Percentiles rank a stretch among this genome's conserved stretches.
These are phyloP conservation scores for Platypus cylindrus DNA, from an alignment of 2,888 invertebrate genomes.

Conservation along the genomic window DNA sequence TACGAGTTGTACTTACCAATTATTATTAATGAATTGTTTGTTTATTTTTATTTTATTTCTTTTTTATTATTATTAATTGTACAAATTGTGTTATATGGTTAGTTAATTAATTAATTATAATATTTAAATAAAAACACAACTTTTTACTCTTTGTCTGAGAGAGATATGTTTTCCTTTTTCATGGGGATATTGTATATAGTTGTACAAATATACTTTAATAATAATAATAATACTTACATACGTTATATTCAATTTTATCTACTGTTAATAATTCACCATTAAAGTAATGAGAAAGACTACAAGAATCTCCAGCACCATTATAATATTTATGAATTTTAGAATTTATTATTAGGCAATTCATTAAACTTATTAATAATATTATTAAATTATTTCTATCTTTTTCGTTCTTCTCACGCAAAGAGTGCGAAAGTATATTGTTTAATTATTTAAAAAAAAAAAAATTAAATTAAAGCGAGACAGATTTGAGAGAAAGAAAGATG, in stretches of 20 bases:
- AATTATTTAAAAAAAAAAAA: too few species aligned
- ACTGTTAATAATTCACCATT: slow-evolving; percentile 15
- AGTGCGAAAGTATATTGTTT: too few species aligned
- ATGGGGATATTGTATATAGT: slow-evolving; percentile 21
- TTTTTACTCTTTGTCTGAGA: slow-evolving; percentile 25
- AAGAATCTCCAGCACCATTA: slow-evolving; percentile 24
- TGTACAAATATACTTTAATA: too few species aligned
- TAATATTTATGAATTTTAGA: too few species aligned
- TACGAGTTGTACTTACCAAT: slow-evolving; percentile 60
- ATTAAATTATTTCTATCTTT: too few species aligned
- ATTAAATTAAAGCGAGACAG: too few species aligned
- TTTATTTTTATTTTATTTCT: slow-evolving; percentile 30
- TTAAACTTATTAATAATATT: slow-evolving; percentile 17
- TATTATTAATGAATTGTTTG: too few species aligned
- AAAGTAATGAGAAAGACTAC: slow-evolving; percentile 20
- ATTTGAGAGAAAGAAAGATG: too few species aligned
- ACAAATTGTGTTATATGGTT: slow-evolving; percentile 50
- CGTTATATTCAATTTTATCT: slow-evolving; percentile 21
- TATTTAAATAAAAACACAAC: too few species aligned
- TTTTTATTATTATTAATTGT: slow-evolving; percentile 54
- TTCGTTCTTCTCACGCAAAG: too few species aligned
- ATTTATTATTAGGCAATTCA: slow-evolving; percentile 7
- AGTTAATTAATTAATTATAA: slow-evolving; percentile 30
- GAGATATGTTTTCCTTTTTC: slow-evolving; percentile 14
- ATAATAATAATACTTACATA: too few species aligned